Conservation (phyloP, 2,888 invertebrate genomes). For the Unio pictorum region DNA sequence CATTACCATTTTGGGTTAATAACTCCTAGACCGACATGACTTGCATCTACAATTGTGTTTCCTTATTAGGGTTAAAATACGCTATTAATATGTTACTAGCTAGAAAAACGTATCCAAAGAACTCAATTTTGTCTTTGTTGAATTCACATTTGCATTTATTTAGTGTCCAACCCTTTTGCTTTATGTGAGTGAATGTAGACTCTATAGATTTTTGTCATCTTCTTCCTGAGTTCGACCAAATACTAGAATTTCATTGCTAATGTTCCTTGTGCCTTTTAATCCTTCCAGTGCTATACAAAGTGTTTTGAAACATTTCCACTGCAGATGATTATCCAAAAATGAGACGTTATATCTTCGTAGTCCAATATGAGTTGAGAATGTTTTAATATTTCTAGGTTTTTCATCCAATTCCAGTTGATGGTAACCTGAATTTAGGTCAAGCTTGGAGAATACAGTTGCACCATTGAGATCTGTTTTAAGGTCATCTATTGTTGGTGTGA, state of each 20-base stretch:
- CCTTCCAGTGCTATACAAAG: constrained; percentile 2
- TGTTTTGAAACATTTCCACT: neutral
- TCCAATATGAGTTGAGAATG: constrained; percentile 10
- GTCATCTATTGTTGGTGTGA: constrained; percentile 43
- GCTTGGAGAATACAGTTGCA: constrained; percentile 26
- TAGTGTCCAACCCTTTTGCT: constrained; percentile 16
- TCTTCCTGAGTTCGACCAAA: constrained; percentile 13
- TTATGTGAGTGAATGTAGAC: constrained; percentile 7
- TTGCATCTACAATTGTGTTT: too few species aligned
- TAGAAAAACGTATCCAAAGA: constrained; percentile 16
- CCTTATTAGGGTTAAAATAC: too few species aligned
- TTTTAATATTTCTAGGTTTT: constrained; percentile 24
- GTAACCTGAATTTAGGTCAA: constrained; percentile 31
- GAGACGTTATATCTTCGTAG: constrained; percentile 1
- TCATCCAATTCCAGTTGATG: constrained; percentile 15
- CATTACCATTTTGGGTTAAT: too few species aligned
- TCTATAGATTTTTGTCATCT: constrained; percentile 14
- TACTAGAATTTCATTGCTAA: constrained; percentile 25
- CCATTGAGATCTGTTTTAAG: constrained; percentile 29
- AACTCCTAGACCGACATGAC: too few species aligned
- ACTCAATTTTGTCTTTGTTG: constrained; percentile 13
- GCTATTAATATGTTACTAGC: too few species aligned
- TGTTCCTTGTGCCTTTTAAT: constrained; percentile 14
- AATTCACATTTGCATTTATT: constrained; percentile 22
- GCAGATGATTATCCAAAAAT: constrained; percentile 12